Evolutionary conservation across 2,888 invertebrate species (phyloP).

Genomic region (Scaptodrosophila latifasciaeformis): DNA sequence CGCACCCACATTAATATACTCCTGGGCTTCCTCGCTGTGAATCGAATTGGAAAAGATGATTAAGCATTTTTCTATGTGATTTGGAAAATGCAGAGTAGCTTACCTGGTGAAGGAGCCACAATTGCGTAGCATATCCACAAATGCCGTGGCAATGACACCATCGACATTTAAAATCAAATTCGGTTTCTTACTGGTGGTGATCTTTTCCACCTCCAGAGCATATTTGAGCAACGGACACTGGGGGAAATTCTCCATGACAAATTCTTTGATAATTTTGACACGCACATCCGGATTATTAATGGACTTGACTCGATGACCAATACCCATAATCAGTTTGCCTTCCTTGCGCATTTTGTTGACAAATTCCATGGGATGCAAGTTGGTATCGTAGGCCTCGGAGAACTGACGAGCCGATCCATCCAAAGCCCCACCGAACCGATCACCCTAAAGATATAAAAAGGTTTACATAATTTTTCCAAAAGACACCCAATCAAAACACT

Average conservation of each 20-base stretch:
- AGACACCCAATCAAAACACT: conserved; percentile 73
- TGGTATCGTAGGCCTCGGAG: conserved; percentile 95
- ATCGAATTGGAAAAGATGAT: neutral
- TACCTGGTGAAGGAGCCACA: conserved; percentile 95
- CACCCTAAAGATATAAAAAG: conserved; percentile 82
- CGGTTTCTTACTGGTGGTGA: conserved; percentile 99
- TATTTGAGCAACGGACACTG: conserved; percentile 95
- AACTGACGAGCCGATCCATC: conserved; percentile 99
- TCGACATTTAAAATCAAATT: conserved; percentile 99
- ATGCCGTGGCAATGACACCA: conserved; percentile 97
- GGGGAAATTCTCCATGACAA: conserved; percentile 94
- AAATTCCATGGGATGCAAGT: conserved; percentile 97
- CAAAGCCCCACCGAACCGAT: conserved; percentile 98
- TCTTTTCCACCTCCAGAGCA: conserved; percentile 98
- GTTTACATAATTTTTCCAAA: neutral
- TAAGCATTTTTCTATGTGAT: neutral
- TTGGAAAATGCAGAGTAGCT: conserved; percentile 41
- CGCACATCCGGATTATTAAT: conserved; percentile 99
- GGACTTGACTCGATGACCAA: conserved; percentile 93
- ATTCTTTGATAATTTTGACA: conserved; percentile 97
- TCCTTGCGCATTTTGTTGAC: conserved; percentile 98
- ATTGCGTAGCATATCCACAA: conserved; percentile 96
- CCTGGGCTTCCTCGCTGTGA: conserved; percentile 93
- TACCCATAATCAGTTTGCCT: conserved; percentile 99
- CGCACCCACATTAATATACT: conserved; percentile 97